Base-by-base conservation (phyloP, 2,888 invertebrate species). In the Alcis repandata region DNA sequence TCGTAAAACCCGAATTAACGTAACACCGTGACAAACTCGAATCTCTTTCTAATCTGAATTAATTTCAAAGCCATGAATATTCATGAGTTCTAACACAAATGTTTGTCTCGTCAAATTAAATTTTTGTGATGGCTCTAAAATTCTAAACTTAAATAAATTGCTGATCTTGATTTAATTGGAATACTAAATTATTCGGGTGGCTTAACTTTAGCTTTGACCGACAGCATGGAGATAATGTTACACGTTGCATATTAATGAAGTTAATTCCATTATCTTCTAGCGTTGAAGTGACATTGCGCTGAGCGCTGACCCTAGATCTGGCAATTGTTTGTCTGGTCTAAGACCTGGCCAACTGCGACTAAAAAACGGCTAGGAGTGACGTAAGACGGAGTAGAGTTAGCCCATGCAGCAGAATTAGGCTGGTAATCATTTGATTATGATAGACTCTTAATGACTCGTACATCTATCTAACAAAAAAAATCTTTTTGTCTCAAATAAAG, bases 21-120 rank as follows among this genome's bases (percentile, higher is more conserved):
- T 53, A 32, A 49, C 32, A 32, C 15, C 15, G 45, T 13, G 45
- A 49, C 22, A 15, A 52, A 41, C 41, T 40, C 32, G 11, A 54
- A 32, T 43, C 41, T 54, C 48, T 48, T 46, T 56, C 15, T 56
- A 57, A 59, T 40, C 59, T 22, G 33, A 43, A 63, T 51, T 56
- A 62, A 59, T 59, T 62, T 20, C 4, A 40, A 11, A 19, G 13
- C 38, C 36, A 19, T 62, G 41, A 62, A 62, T 62, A 62, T 57
- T 62, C 62, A 62, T 57, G 45, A 46, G 46, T 6, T 36, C 48
- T 17, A 51, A 38, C 51, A 17, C 51, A 38, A 57, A 57, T 32
- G 63, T 52, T 63, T 58, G 62, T 48, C 19, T 33, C 46, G 48
- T 41, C 54, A 54, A 57, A 63, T 57, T 36, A 45, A 56, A 17